phyloP scores from a whole-genome alignment of 2,888 invertebrate species.

The Stenotaenia linearis region DNA sequence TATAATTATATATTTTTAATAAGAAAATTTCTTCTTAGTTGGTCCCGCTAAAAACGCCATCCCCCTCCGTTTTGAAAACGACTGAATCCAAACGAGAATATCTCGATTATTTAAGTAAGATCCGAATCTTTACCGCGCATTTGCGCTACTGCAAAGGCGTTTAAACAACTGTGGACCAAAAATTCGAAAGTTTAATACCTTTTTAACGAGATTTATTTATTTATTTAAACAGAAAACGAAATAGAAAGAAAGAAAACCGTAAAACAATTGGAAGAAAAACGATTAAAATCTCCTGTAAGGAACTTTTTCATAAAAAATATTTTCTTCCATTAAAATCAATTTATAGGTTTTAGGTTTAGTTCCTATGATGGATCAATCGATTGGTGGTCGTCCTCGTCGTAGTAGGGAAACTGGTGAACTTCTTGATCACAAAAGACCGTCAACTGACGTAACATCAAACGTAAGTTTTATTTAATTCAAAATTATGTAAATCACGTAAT shows the following conservation, averaged over 20 bases:
- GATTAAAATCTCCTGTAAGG: background rate
- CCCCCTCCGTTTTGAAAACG: background rate
- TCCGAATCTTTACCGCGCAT: background rate
- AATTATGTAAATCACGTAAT: too few species aligned
- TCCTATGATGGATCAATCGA: background rate
- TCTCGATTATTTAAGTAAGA: slow-evolving; percentile 17
- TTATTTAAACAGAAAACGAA: background rate
- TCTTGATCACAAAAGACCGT: slow-evolving; percentile 7
- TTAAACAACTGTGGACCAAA: background rate
- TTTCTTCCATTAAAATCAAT: background rate
- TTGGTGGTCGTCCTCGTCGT: background rate
- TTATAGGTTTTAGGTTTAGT: background rate
- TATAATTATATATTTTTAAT: background rate
- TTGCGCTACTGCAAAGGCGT: background rate
- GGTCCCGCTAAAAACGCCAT: background rate
- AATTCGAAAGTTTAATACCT: background rate
- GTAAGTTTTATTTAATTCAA: background rate
- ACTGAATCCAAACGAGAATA: slow-evolving; percentile 12
- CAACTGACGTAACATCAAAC: slow-evolving; percentile 24
- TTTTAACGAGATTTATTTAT: background rate
- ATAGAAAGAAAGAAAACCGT: slow-evolving; percentile 1
- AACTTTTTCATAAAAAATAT: background rate
- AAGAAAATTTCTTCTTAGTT: background rate
- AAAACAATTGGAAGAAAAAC: background rate
- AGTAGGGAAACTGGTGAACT: slow-evolving; percentile 2